phyloP scores from a whole-genome alignment of 2,888 invertebrate species.

The Agapostemon virescens region DNA sequence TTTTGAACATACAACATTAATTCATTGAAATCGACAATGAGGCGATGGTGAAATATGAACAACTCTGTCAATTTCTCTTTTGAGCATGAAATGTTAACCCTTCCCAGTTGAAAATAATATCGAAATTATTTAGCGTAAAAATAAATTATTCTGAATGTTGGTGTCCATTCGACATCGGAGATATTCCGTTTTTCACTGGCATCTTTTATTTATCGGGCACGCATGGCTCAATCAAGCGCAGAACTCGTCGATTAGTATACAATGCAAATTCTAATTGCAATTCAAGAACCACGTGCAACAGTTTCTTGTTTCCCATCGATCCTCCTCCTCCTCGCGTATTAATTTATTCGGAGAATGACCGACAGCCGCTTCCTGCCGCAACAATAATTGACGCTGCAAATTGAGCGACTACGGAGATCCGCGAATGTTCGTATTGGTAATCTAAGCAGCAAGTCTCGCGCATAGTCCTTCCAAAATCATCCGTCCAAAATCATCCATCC shows the following conservation, averaged over 20 bases:
- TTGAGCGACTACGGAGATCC: neutral
- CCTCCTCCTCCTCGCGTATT: neutral
- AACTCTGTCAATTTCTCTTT: no score
- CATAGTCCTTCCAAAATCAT: no score
- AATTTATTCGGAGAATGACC: slow-evolving; percentile 10
- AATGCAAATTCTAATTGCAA: neutral
- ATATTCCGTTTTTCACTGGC: neutral
- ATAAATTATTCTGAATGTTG: neutral
- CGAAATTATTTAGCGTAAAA: neutral
- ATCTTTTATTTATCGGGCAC: neutral
- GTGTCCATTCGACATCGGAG: neutral
- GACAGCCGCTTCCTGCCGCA: neutral
- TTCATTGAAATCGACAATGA: no score
- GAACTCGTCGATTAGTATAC: neutral
- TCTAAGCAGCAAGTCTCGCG: slow-evolving; percentile 20
- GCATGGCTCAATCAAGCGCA: neutral
- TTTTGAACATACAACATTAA: neutral
- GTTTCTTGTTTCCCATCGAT: neutral
- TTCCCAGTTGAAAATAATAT: no score
- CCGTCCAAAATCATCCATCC: no score
- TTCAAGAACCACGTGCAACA: neutral
- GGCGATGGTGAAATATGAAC: no score
- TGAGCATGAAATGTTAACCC: no score
- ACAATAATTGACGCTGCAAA: slow-evolving; percentile 10
- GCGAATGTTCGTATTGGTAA: slow-evolving; percentile 15